Evolutionary conservation across 2,888 invertebrate genomes (phyloP), one percentile per base, ranked within the genome.

Genomic region (Stomorhina lunata): DNA sequence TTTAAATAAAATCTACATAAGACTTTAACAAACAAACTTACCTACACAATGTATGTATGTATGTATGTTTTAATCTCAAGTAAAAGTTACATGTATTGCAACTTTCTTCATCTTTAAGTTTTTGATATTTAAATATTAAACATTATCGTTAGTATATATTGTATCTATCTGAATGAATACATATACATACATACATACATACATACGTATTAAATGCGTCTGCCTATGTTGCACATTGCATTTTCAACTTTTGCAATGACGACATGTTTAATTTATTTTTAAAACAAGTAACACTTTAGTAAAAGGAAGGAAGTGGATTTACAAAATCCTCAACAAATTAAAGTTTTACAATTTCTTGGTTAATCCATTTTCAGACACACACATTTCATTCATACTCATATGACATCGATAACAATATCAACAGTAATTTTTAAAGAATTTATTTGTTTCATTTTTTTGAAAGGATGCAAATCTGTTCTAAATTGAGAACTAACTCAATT

Each of bases 261-360:
- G 17, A 61, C 25, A 50, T 55, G 25, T 48, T 48, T 55, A 48
- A 71, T 72, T 45, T 73, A 57, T 75, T 69, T 59, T 69, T n/a
- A 55, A 66, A 69, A 29, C 20, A 68, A 59, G 17, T 37, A 73
- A 75, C 80, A 69, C 63, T 63, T 75, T 66, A 10, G 22, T 20
- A 48, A 50, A 71, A 71, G 40, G 17, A 27, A 43, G 27, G 15
- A 37, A 78, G 59, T 15, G 48, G 79, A 59, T 66, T 77, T 72
- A n/a, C 20, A 48, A 34, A 79, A 57, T 57, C 25, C 29, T 61
- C 6, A 43, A 75, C 1, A 48, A 69, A 50, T 69, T 27, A 6
- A 69, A 77, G 61, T 61, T 65, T 45, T 48, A 55, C 34, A 9
- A 57, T 57, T 12, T 53, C 22, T 63, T 22, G 12, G 6, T 34